Conservation (phyloP, 2,797 vertebrate genomes). For the Chrysocyon brachyurus region DNA sequence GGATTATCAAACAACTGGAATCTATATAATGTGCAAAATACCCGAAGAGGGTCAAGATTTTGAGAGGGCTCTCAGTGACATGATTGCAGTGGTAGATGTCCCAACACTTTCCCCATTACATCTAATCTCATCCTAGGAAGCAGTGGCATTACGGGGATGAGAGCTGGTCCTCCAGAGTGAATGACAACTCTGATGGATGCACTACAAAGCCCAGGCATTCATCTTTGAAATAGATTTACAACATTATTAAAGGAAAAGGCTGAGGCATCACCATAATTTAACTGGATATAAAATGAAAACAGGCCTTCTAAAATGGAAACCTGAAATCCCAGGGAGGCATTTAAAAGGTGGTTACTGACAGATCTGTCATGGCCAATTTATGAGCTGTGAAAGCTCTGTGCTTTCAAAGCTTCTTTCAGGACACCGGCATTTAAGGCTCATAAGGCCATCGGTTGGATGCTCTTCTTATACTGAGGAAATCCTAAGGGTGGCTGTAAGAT, state of each 20-base stretch:
- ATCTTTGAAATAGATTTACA: slow-evolving; percentile 68
- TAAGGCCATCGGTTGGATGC: neutral
- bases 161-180: slow-evolving; percentile 61
- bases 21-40: slow-evolving; percentile 76
- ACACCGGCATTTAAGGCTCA: neutral
- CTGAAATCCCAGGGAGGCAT: slow-evolving; percentile 69
- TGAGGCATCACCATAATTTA: slow-evolving; percentile 72
- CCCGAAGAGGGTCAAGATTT: slow-evolving; percentile 74
- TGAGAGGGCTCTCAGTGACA: slow-evolving; percentile 76
- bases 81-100: slow-evolving; percentile 69
- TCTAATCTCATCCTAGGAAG: slow-evolving; percentile 62
- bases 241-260: slow-evolving; percentile 67
- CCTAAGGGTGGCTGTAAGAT: neutral
- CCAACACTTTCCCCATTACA: neutral
- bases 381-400: neutral
- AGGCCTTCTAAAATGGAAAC: slow-evolving; percentile 71
- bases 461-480: slow-evolving; percentile 38
- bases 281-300: slow-evolving; percentile 72
- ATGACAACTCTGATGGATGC: neutral
- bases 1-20: slow-evolving; percentile 70
- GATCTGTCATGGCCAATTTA: slow-evolving; percentile 62
- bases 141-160: slow-evolving; percentile 44
- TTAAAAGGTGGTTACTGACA: slow-evolving; percentile 73
- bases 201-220: neutral
- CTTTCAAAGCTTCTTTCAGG: slow-evolving; percentile 56